These are phyloP conservation scores for Pachyrhynchus sulphureomaculatus DNA, from an alignment of 1,140 invertebrate genomes.

Conservation along the genomic window DNA sequence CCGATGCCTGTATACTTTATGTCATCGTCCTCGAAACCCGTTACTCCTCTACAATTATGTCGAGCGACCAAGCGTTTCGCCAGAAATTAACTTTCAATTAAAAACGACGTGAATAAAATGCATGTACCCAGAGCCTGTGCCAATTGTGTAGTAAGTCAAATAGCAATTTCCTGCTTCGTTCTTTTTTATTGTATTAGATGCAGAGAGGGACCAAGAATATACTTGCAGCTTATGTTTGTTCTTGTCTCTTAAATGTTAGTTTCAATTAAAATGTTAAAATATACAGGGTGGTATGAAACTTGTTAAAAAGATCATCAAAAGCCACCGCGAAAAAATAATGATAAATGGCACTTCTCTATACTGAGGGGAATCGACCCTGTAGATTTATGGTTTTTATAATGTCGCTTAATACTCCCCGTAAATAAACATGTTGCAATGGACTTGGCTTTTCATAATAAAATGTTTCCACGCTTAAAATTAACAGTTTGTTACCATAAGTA, in stretches of 20 bases:
- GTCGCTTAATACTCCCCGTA: too few relatives aligned
- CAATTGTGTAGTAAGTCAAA: constrained; percentile 26
- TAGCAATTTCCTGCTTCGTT: constrained; percentile 23
- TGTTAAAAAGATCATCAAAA: too few relatives aligned
- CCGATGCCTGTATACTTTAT: constrained; percentile 6
- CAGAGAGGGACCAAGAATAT: constrained; percentile 12
- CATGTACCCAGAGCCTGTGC: constrained; percentile 24
- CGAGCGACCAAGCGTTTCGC: constrained; percentile 21
- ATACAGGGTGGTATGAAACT: too few relatives aligned
- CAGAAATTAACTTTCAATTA: constrained; percentile 29
- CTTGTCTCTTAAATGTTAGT: background rate
- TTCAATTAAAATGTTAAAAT: too few relatives aligned
- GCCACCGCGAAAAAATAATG: too few relatives aligned
- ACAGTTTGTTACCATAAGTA: too few relatives aligned
- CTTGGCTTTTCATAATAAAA: too few relatives aligned
- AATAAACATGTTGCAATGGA: too few relatives aligned
- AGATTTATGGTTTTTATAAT: too few relatives aligned
- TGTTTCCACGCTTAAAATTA: too few relatives aligned
- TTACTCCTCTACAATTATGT: constrained; percentile 26
- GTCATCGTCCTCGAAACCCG: constrained; percentile 13
- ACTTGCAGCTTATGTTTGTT: constrained; percentile 2
- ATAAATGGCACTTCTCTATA: too few relatives aligned
- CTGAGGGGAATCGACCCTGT: too few relatives aligned
- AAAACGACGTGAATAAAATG: constrained; percentile 28
- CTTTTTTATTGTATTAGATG: constrained; percentile 13